phyloP scores from a whole-genome alignment of 2,888 invertebrate species.

The Eucriotettix oculatus region DNA sequence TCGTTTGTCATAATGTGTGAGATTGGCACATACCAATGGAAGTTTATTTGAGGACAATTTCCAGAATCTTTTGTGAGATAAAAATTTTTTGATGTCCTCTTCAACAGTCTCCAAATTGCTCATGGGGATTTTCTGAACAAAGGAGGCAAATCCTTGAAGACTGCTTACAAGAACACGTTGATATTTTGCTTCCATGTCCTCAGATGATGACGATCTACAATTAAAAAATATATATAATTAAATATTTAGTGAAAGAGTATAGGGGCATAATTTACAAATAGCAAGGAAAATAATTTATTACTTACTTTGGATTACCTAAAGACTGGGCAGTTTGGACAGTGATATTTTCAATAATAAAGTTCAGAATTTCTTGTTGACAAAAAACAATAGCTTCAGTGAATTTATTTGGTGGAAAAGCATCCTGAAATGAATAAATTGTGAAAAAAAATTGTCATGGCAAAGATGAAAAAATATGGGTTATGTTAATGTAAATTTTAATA shows the following conservation, averaged over 20 bases:
- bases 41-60: conserved; percentile 26
- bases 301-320: conserved; percentile 32
- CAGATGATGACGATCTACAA: conserved; percentile 34
- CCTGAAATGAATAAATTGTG: conserved; percentile 26
- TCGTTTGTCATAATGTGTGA: too few relatives aligned
- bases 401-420: conserved; percentile 64
- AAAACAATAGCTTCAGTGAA: conserved; percentile 61
- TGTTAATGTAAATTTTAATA: too few relatives aligned
- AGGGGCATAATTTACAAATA: too few relatives aligned
- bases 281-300: not conserved
- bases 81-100: conserved; percentile 33
- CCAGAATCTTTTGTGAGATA: conserved; percentile 53
- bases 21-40: not conserved
- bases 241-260: too few relatives aligned
- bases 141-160: conserved; percentile 44
- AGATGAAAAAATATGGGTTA: too few relatives aligned
- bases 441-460: too few relatives aligned
- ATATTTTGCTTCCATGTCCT: conserved; percentile 53
- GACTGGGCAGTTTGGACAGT: conserved; percentile 39
- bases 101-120: conserved; percentile 34
- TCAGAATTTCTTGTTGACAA: conserved; percentile 66
- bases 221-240: not conserved
- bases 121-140: conserved; percentile 36
- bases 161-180: conserved; percentile 46
- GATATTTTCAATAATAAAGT: conserved; percentile 54